phyloP scores from a whole-genome alignment of 1,140 invertebrate species.

The Ips typographus region DNA sequence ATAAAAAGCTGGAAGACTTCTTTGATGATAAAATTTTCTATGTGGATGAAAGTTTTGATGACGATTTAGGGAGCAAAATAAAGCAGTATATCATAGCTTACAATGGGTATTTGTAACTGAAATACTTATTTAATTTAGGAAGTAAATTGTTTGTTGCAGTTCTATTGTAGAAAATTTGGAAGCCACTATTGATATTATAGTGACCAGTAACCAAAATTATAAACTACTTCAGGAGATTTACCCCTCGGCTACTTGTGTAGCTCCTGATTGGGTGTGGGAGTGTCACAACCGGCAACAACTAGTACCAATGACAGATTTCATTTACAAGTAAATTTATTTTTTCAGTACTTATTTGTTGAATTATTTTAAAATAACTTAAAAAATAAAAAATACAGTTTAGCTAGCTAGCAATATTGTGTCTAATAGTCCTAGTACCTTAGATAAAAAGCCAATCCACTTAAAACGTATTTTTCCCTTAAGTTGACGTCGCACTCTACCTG shows the following conservation, averaged over 20 bases:
- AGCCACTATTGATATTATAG: constrained; percentile 37
- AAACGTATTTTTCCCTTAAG: constrained; percentile 46
- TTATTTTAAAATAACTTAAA: neutral
- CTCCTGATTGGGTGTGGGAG: constrained; percentile 45
- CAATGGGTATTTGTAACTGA: constrained; percentile 40
- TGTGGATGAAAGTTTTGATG: constrained; percentile 41
- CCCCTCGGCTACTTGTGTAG: constrained; percentile 31
- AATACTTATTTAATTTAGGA: too few species aligned
- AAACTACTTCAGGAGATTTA: constrained; percentile 36
- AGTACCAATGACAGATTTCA: constrained; percentile 39
- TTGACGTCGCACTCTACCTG: constrained; percentile 44
- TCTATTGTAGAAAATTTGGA: constrained; percentile 13
- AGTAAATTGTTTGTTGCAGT: too few species aligned
- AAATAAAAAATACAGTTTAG: neutral
- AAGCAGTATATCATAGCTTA: constrained; percentile 46
- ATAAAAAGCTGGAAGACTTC: constrained; percentile 36
- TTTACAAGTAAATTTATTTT: constrained; percentile 21
- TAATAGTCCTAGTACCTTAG: constrained; percentile 23
- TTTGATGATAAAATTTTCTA: constrained; percentile 45
- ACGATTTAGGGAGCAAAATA: constrained; percentile 32
- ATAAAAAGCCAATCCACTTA: constrained; percentile 36
- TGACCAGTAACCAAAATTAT: constrained; percentile 36
- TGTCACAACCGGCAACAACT: constrained; percentile 43
- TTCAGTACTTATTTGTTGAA: neutral
- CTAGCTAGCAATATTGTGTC: neutral